Evolutionary conservation across 2,113 vertebrate species (phyloP).

Genomic region (Porphyrio hochstetteri): DNA sequence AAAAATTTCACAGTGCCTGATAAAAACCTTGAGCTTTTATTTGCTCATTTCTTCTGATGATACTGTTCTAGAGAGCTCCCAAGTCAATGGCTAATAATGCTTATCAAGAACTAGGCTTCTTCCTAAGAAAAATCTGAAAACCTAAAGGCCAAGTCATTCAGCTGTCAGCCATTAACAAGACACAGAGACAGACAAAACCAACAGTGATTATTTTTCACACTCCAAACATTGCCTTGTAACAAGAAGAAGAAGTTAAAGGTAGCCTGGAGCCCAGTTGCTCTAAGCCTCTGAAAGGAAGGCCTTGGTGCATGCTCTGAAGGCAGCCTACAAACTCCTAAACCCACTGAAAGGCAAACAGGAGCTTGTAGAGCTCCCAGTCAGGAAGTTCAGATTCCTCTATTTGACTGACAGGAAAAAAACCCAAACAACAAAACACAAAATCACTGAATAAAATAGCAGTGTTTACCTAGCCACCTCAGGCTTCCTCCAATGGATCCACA

Average conservation of each 20-base stretch:
- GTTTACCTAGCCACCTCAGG: background rate
- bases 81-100: background rate
- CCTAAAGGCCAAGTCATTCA: background rate
- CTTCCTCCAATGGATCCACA: background rate
- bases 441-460: background rate
- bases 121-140: background rate
- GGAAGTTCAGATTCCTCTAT: background rate
- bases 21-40: background rate
- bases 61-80: background rate
- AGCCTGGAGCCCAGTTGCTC: background rate
- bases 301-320: background rate
- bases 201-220: background rate
- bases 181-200: background rate
- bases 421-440: background rate
- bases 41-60: background rate
- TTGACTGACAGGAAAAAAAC: background rate
- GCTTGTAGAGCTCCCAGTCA: background rate
- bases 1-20: background rate
- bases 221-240: background rate
- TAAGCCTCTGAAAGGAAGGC: background rate
- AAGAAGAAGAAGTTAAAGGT: background rate
- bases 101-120: background rate
- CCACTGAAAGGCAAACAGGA: background rate
- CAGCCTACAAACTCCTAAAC: background rate
- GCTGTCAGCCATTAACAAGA: background rate